Evolutionary conservation across 2,797 vertebrate species (phyloP).

Genomic region (Pogonophryne albipinna): DNA sequence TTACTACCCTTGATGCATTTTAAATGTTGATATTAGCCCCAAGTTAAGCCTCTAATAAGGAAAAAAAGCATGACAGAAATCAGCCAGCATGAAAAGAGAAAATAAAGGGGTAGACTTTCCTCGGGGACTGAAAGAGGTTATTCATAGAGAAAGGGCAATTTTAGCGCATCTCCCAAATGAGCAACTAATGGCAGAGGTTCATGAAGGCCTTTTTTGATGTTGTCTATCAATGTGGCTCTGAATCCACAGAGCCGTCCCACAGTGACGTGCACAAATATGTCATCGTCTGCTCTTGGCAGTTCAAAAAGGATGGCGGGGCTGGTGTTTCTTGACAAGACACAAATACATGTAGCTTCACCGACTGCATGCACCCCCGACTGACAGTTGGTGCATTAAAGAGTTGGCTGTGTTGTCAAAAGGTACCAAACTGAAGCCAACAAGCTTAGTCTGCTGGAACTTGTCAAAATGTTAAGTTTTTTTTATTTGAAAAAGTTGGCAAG

Average conservation of each 20-base stretch:
- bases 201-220: constrained; percentile 51
- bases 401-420: constrained; percentile 60
- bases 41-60: constrained; percentile 44
- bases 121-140: constrained; percentile 29
- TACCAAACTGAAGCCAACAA: constrained; percentile 41
- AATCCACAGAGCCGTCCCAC: constrained; percentile 26
- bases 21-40: constrained; percentile 46
- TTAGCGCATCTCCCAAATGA: constrained; percentile 47
- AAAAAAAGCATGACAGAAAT: constrained; percentile 40
- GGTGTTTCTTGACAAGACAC: constrained; percentile 60
- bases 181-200: constrained; percentile 44
- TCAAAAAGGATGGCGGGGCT: constrained; percentile 51
- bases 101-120: constrained; percentile 16
- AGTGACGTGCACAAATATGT: constrained; percentile 33
- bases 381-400: constrained; percentile 66
- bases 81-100: constrained; percentile 14
- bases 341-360: constrained; percentile 62
- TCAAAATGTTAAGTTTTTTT: constrained; percentile 52
- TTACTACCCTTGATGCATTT: constrained; percentile 42
- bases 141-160: constrained; percentile 31
- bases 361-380: constrained; percentile 51
- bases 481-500: constrained; percentile 56
- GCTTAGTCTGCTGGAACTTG: constrained; percentile 29
- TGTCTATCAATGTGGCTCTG: constrained; percentile 1
- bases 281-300: constrained; percentile 47